Evolutionary conservation across 2,113 vertebrate genomes (phyloP).

Genomic region (Paratilapia polleni): DNA sequence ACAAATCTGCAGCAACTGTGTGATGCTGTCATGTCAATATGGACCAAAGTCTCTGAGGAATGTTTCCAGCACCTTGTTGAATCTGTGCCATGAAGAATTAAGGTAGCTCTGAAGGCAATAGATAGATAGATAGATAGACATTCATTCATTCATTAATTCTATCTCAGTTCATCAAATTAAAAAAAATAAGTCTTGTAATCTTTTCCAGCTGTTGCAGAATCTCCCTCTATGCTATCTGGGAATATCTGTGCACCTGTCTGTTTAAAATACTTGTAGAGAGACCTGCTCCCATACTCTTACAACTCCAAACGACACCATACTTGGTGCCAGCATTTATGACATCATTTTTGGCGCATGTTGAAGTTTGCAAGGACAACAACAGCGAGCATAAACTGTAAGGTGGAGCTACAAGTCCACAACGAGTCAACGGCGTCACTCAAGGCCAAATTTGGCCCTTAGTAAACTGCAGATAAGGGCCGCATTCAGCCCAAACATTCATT

Average conservation of each 20-base stretch:
- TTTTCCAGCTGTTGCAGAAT: background rate
- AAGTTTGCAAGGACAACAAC: background rate
- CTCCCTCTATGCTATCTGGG: background rate
- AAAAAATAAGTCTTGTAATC: too few relatives aligned
- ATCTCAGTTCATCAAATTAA: too few relatives aligned
- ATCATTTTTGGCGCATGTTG: too few relatives aligned
- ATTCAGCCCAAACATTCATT: background rate
- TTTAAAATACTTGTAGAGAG: background rate
- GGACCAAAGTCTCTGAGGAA: too few relatives aligned
- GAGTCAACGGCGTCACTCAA: background rate
- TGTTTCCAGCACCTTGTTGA: too few relatives aligned
- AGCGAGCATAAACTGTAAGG: background rate
- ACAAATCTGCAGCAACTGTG: too few relatives aligned
- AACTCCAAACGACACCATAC: background rate
- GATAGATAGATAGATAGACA: too few relatives aligned
- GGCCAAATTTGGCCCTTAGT: background rate
- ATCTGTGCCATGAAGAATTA: too few relatives aligned
- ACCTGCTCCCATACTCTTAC: background rate
- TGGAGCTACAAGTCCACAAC: too few relatives aligned
- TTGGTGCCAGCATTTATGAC: background rate
- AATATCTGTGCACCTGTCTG: background rate
- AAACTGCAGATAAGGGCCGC: background rate
- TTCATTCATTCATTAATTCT: too few relatives aligned
- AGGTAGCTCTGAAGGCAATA: too few relatives aligned
- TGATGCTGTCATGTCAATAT: too few relatives aligned